Evolutionary conservation across 2,888 invertebrate genomes (phyloP).

Genomic region (Gerosis bhagava): DNA sequence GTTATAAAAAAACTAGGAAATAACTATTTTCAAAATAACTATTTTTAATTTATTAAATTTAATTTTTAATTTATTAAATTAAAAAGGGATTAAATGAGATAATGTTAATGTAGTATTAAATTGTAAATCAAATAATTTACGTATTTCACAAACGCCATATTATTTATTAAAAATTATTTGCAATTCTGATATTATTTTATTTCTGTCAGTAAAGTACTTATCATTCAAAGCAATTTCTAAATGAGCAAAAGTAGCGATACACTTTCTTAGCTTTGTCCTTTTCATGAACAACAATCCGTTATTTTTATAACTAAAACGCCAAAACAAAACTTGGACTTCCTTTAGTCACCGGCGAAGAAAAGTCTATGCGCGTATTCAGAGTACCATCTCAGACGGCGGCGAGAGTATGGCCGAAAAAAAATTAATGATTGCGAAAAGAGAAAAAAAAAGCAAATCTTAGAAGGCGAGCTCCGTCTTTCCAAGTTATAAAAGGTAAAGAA

Average conservation of each 20-base stretch:
- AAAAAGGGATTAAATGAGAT: no score
- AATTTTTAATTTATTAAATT: no score
- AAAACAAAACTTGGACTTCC: conserved; percentile 20
- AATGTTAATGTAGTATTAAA: no score
- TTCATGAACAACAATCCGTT: conserved; percentile 18
- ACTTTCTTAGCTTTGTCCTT: conserved; percentile 15
- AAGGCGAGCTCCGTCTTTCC: conserved; percentile 72
- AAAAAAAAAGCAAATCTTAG: conserved; percentile 57
- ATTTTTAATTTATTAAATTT: no score
- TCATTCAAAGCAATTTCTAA: conserved; percentile 11
- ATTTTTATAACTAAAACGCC: conserved; percentile 22
- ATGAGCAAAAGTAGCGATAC: conserved; percentile 16
- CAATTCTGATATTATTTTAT: no score
- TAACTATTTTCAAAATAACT: no score
- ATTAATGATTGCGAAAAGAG: conserved; percentile 49
- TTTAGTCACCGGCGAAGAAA: conserved; percentile 19
- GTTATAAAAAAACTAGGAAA: no score
- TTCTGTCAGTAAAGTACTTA: not conserved
- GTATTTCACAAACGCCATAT: no score
- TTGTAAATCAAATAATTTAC: no score
- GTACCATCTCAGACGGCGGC: conserved; percentile 37
- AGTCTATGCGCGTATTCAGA: conserved; percentile 24
- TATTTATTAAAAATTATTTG: no score
- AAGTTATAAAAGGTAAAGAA: conserved; percentile 72
- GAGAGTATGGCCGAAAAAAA: conserved; percentile 47